phyloP scores from a whole-genome alignment of 2,797 vertebrate species.

The Oryzias sinensis region DNA sequence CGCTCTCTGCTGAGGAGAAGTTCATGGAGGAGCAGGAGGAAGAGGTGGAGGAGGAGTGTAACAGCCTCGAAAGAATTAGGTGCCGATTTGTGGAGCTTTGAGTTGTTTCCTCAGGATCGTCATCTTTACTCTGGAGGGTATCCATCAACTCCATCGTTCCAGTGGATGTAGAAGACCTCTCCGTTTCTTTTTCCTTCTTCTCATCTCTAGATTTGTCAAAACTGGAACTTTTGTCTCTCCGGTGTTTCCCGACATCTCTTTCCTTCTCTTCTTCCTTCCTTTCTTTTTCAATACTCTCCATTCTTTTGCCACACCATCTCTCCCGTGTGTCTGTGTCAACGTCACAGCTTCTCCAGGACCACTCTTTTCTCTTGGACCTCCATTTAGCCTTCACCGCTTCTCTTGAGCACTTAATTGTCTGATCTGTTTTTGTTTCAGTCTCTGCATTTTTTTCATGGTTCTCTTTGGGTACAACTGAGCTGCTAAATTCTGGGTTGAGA shows the following conservation, averaged over 20 bases:
- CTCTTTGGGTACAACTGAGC: not conserved
- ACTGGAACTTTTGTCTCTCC: conserved; percentile 19
- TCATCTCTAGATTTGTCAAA: conserved; percentile 18
- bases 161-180: not conserved
- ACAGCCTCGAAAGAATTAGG: conserved; percentile 63
- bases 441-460: conserved; percentile 1
- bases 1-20: conserved; percentile 79
- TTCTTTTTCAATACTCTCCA: conserved; percentile 27
- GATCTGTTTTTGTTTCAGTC: conserved; percentile 26
- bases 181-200: conserved; percentile 10
- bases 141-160: conserved; percentile 9
- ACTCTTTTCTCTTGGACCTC: conserved; percentile 55
- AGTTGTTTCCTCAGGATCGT: not conserved
- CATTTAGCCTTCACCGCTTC: conserved; percentile 48
- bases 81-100: conserved; percentile 32
- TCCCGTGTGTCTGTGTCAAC: conserved; percentile 21
- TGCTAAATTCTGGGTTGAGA: conserved; percentile 1
- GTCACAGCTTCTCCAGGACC: conserved; percentile 47
- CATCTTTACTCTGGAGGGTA: conserved; percentile 4
- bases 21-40: conserved; percentile 77
- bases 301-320: conserved; percentile 35
- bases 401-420: conserved; percentile 21
- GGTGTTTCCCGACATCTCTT: conserved; percentile 23
- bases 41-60: conserved; percentile 64
- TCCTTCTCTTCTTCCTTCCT: not conserved